phyloP scores from a whole-genome alignment of 2,797 vertebrate genomes.

The Salmo trutta region DNA sequence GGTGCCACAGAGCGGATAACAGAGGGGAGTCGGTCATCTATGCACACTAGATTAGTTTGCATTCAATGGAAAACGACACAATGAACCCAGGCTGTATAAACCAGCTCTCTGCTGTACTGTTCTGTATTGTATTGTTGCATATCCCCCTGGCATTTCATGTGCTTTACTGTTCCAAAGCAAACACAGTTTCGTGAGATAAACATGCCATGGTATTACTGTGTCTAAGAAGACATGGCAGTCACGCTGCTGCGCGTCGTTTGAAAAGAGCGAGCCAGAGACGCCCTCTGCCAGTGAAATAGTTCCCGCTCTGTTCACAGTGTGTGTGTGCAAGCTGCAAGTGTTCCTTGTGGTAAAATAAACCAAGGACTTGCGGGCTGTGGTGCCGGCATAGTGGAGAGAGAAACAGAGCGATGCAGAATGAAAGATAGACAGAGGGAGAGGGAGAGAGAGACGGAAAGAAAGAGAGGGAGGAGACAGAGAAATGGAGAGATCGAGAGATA shows the following conservation, averaged over 20 bases:
- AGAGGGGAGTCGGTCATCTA: neutral
- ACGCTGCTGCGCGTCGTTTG: neutral
- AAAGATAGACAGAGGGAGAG: neutral
- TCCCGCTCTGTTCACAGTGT: neutral
- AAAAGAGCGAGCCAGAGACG: neutral
- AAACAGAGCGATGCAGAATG: neutral
- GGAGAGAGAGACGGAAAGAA: neutral
- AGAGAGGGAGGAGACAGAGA: neutral
- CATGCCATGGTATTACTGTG: neutral
- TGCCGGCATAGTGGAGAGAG: neutral
- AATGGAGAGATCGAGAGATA: neutral
- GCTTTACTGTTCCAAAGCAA: neutral
- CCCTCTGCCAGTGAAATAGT: neutral
- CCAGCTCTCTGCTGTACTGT: neutral
- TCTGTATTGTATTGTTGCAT: neutral
- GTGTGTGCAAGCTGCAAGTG: neutral
- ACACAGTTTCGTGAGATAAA: neutral
- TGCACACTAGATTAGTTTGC: neutral
- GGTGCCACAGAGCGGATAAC: neutral
- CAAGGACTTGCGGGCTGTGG: neutral
- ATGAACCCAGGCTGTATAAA: neutral
- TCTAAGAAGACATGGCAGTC: neutral
- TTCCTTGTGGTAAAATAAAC: conserved; percentile 9
- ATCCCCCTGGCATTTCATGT: neutral
- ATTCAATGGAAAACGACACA: neutral